Base-by-base conservation (phyloP, 2,113 vertebrate species). In the Corythaixoides concolor region DNA sequence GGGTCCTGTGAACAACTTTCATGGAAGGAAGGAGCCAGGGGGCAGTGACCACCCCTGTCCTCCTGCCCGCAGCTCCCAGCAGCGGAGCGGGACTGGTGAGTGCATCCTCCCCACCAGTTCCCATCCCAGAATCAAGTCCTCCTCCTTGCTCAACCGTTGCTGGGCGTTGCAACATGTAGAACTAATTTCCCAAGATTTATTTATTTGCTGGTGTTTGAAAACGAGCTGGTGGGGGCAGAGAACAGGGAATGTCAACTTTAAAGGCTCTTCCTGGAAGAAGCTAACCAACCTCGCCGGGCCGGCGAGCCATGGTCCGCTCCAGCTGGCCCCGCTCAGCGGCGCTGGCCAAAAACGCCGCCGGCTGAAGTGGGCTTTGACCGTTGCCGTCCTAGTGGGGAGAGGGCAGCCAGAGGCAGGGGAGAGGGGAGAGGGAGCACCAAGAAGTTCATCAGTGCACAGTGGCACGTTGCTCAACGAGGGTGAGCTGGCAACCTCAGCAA, bases 171-270 rank as follows among this genome's bases (percentile, higher is more conserved):
- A 24, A 95, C 96, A 96, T 1, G 6, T 89, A 64, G 4, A 22
- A 62, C 85, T 63, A 20, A 17, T 93, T 91, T 81, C 93, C 89
- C 78, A 92, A 76, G 91, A 76, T 85, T 89, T 82, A 43, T 95
- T 90, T 87, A 45, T 88, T 76, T 22, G 85, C 45, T 76, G 8
- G 81, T 1, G 26, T 55, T 86, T 62, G 84, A 56, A 82, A 91
- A 70, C 0, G 43, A 89, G 87, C 66, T 89, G 9, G n/a, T n/a
- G 87, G 90, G 95, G 86, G 78, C 91, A 95, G 84, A 96, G 86
- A 56, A 49, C 18, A 4, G 74, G 81, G 81, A 88, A 85, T 4
- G 32, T 67, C 70, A 17, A 47, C 73, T 87, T 43, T 9, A 66
- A 82, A 94, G 77, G 81, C 87, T 64, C 35, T 86, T 85, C 74